These are phyloP conservation scores for Venusia cambrica DNA, from an alignment of 2,888 invertebrate genomes.

Conservation along the genomic window DNA sequence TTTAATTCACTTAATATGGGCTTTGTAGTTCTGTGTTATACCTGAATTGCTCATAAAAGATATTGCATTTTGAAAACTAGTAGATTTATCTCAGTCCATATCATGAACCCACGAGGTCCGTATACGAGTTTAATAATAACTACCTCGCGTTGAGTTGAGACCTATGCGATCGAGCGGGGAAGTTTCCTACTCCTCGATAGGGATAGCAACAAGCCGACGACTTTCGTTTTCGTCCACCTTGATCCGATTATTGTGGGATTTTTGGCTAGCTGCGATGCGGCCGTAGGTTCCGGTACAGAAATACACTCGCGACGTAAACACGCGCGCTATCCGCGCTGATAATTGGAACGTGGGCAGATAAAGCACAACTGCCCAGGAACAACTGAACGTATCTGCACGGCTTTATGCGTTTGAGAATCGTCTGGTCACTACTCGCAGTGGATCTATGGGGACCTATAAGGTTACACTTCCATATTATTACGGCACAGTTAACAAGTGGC, in stretches of 20 bases:
- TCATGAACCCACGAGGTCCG: too few relatives aligned
- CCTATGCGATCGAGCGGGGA: not conserved
- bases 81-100: too few relatives aligned
- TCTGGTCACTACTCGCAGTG: too few relatives aligned
- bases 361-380: not conserved
- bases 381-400: too few relatives aligned
- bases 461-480: too few relatives aligned
- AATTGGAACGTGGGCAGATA: conserved; percentile 26
- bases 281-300: conserved; percentile 69
- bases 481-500: too few relatives aligned
- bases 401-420: too few relatives aligned
- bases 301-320: conserved; percentile 69
- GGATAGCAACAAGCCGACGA: conserved; percentile 31
- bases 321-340: conserved; percentile 26
- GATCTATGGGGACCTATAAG: too few relatives aligned
- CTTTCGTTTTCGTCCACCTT: conserved; percentile 53
- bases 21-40: too few relatives aligned
- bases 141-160: conserved; percentile 10
- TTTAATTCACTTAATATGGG: too few relatives aligned
- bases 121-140: conserved; percentile 19
- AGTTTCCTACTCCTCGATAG: not conserved
- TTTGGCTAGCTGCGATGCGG: conserved; percentile 59
- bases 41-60: too few relatives aligned
- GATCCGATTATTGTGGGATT: conserved; percentile 66
- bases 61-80: too few relatives aligned